A percentile compares a stretch with the other conserved stretches of the same genome.
Evolutionary conservation across 64 coral and sea anemone species (phyloP).

Genomic region (Dendrophyllia cribrosa): DNA sequence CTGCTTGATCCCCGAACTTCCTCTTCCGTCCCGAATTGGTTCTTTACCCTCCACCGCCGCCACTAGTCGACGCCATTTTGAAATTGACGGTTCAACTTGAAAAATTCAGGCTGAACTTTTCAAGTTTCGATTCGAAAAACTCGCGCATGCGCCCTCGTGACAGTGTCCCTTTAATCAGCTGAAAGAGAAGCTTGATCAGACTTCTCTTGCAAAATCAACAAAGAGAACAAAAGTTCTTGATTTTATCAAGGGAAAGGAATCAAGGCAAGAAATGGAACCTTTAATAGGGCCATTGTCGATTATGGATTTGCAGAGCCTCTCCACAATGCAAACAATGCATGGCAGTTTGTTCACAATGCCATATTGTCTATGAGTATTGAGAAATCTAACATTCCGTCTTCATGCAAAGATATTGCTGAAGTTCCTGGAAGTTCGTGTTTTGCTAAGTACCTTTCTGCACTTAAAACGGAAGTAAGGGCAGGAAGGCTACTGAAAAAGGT

Average conservation of each 20-base stretch:
- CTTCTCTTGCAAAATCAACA: constrained; percentile 52
- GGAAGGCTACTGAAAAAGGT: not conserved
- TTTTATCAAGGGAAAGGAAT: constrained; percentile 54
- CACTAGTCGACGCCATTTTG: too few species aligned
- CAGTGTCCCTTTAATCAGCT: too few species aligned
- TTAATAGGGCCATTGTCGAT: constrained; percentile 62
- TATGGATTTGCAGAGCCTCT: constrained; percentile 66
- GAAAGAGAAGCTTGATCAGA: constrained; percentile 40
- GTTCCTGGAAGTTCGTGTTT: not conserved
- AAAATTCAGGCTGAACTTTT: too few species aligned
- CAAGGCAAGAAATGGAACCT: constrained; percentile 68
- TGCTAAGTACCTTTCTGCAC: not conserved
- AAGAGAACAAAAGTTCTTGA: constrained; percentile 68
- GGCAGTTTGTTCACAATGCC: constrained; percentile 58
- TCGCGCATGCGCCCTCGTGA: too few species aligned
- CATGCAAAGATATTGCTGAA: not conserved
- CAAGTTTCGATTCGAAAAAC: too few species aligned
- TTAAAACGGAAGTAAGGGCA: too few species aligned
- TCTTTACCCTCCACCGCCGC: too few species aligned
- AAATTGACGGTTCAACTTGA: too few species aligned
- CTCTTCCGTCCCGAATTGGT: too few species aligned
- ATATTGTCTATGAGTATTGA: constrained; percentile 33
- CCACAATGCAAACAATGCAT: constrained; percentile 76
- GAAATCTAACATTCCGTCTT: constrained; percentile 14
- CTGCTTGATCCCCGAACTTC: too few species aligned